Conservation (phyloP, 2,888 invertebrate species). For the Phaonia tiefii region DNA sequence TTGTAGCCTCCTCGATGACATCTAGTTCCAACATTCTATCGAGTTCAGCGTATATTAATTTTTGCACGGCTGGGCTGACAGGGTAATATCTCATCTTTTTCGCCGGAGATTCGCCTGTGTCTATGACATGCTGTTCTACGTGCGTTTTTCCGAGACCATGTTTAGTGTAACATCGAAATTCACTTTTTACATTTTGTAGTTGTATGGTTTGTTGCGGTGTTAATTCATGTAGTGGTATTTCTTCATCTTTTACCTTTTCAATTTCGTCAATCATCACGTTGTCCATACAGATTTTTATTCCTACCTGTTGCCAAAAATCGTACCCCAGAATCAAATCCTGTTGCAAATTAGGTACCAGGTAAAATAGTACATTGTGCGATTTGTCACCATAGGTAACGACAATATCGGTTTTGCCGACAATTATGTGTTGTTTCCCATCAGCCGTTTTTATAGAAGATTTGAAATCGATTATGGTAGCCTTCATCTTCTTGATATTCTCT, state of each 20-base stretch:
- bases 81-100: slow-evolving; percentile 49
- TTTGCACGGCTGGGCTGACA: slow-evolving; percentile 42
- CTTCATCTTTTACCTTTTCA: background rate
- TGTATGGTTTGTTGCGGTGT: background rate
- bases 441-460: too few species aligned
- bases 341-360: background rate
- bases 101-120: background rate
- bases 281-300: background rate
- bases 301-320: slow-evolving; percentile 7
- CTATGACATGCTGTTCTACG: background rate
- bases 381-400: background rate
- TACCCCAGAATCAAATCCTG: slow-evolving; percentile 8
- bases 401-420: background rate
- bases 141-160: too few species aligned
- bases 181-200: too few species aligned
- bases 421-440: slow-evolving; percentile 1
- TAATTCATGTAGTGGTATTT: background rate
- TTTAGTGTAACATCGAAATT: too few species aligned
- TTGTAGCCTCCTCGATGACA: too few species aligned
- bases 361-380: background rate
- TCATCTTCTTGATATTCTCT: background rate
- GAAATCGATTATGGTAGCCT: background rate
- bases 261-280: background rate
- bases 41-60: slow-evolving; percentile 27
- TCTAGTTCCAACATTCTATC: slow-evolving; percentile 40